Evolutionary conservation across 1,140 invertebrate genomes (phyloP), one percentile per base, ranked within the genome.

Genomic region (Drosophila malerkotliana): DNA sequence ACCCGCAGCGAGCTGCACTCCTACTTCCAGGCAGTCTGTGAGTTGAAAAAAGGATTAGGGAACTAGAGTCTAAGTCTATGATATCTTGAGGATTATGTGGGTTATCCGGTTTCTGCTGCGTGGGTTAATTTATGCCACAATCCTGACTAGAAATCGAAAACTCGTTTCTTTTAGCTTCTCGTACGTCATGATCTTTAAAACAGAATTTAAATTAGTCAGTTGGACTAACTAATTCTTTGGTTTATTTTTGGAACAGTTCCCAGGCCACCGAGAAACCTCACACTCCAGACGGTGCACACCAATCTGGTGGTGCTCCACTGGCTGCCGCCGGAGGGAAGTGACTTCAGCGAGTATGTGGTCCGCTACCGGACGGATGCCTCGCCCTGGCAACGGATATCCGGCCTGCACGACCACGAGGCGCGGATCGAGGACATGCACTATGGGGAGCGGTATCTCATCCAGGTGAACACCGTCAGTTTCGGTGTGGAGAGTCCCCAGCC

Each of bases 1-100:
- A 92, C 98, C 8, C 93, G 94, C 63, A 97, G 96, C 92, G 97
- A 98, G 90, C 96, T 96, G 15, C 96, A 98, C 91, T 94, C 96
- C 60, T 96, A 97, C 72, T 96, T 97, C 84, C 96, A 98, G 93
- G 96, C 97, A 71, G 96, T 98, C 73, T 96, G 96, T 97, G 93
- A 95, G 96, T 37, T 32, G 32, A 28, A 28, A 28, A 28, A 28
- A 28, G 26, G 26, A 7, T 28, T 28, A 28, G 6, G 26, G 26
- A 26, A 26, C 18, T 18, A 18, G 18, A 18, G 18, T 18, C 18
- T 18, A 18, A 18, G 18, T 18, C 18, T 18, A 18, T 18, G 18
- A 18, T 18, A 18, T 18, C 18, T 18, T 18, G 18, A 18, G 18
- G 18, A 18, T 18, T 18, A 18, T 18, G 18, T 18, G 18, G 18